These are phyloP conservation scores for Caenorhabditis remanei DNA, from an alignment of 1,140 invertebrate species.

Conservation along the genomic window DNA sequence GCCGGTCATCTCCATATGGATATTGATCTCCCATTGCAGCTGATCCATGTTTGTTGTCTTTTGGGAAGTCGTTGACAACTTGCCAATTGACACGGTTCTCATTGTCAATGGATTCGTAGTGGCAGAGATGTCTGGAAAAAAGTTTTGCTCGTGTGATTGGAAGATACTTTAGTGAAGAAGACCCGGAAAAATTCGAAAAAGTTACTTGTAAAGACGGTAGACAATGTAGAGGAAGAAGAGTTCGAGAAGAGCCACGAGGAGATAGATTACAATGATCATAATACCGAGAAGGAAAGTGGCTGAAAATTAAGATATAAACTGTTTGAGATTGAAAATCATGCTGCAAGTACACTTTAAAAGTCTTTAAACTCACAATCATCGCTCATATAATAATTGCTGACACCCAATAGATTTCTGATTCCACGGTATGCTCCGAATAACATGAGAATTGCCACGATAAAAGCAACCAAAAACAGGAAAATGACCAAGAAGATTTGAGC, in stretches of 20 bases:
- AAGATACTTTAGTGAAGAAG: not conserved
- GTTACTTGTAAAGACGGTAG: conserved; percentile 76
- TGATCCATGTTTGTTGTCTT: conserved; percentile 63
- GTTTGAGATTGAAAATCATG: too few relatives aligned
- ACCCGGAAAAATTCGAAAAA: not conserved
- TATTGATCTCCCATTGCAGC: conserved; percentile 61
- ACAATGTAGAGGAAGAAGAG: conserved; percentile 77
- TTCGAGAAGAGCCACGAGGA: conserved; percentile 74
- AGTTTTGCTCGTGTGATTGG: not conserved
- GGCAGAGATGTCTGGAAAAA: conserved; percentile 55
- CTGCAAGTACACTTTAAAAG: too few relatives aligned
- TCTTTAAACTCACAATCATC: conserved; percentile 72
- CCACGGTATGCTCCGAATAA: conserved; percentile 75
- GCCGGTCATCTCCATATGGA: conserved; percentile 61
- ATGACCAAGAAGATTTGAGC: conserved; percentile 77
- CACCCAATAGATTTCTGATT: conserved; percentile 74
- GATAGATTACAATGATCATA: conserved; percentile 77
- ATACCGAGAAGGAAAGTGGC: conserved; percentile 72
- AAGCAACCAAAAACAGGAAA: conserved; percentile 74
- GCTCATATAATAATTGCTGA: conserved; percentile 77
- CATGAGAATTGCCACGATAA: conserved; percentile 74
- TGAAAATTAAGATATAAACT: conserved; percentile 64
- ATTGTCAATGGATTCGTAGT: conserved; percentile 58
- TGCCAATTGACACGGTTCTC: conserved; percentile 60
- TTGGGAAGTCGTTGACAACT: conserved; percentile 57